Base-by-base conservation (phyloP, 2,888 invertebrate species). In the Habrosyne pyritoides region DNA sequence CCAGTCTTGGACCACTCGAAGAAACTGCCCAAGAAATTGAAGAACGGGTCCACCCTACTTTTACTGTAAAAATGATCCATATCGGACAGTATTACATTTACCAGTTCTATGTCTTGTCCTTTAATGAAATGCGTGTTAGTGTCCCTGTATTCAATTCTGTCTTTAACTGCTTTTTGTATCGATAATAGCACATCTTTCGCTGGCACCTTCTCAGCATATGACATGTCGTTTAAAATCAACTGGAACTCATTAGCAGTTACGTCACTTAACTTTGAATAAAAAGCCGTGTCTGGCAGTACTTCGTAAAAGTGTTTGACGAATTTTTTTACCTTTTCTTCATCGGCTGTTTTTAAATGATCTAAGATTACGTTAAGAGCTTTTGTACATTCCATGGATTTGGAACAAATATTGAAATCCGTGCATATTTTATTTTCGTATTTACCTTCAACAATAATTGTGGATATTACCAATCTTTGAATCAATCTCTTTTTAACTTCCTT, bases 1-100 rank as follows among this genome's bases (percentile, higher is more conserved):
- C 75, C 77, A 18, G 48, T 52, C 18, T 60, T 69, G 0, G 61
- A 26, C 82, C 86, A 82, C 21, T 73, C 73, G 18, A 67, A 68
- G 30, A 80, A 78, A 42, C 69, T 70, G 1, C 64, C 67, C 36
- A 86, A 54, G 56, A 87, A 86, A 3, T 53, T 54, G 47, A 73
- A 71, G 55, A 87, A 87, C 0, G 79, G 80, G 36, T 80, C 77
- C 0, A 63, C 51, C 21, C 72, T 80, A 0, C 67, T 61, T 12
- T 67, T 76, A 42, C 73, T 73, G 30, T 81, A 89, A 47, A 84
- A 69, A 49, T 83, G 77, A 60, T 90, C 89, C 71, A 90, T 66
- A 59, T 90, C 89, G 4, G 89, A 88, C 6, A 90, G 59, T 57
- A 89, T 87, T 0, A 69, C 69, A 47, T 86, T 72, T 0, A 86